phyloP scores from a whole-genome alignment of 2,797 vertebrate genomes.

The Synaphobranchus kaupii region DNA sequence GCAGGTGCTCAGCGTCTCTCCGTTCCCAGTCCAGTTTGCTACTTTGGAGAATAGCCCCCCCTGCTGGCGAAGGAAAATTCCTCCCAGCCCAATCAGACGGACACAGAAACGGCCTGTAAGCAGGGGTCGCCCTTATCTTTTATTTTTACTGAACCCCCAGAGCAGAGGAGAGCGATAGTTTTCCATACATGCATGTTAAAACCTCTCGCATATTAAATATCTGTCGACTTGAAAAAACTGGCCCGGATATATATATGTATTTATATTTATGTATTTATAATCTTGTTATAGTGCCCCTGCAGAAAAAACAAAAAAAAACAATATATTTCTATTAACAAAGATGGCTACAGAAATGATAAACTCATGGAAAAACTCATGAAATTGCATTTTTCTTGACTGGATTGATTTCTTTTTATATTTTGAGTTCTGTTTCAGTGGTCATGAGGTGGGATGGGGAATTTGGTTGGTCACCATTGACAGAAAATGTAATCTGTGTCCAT shows the following conservation, averaged over 20 bases:
- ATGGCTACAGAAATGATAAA: too few relatives aligned
- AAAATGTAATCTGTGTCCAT: neutral
- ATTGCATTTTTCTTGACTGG: too few relatives aligned
- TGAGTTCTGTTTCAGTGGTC: neutral
- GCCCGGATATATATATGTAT: neutral
- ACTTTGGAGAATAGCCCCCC: neutral
- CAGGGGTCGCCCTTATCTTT: neutral
- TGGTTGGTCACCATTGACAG: neutral
- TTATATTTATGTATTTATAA: neutral
- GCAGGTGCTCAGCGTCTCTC: neutral
- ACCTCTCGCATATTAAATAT: neutral
- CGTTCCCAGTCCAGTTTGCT: neutral
- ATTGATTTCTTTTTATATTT: too few relatives aligned
- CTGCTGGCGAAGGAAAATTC: neutral
- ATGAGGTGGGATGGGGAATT: neutral
- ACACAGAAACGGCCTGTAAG: neutral
- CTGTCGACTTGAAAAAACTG: neutral
- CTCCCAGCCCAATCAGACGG: neutral
- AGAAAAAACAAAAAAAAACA: neutral
- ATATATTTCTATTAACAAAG: neutral
- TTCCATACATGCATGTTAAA: neutral
- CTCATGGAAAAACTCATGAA: neutral
- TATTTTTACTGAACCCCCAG: neutral
- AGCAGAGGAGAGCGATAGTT: neutral
- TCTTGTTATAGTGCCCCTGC: neutral